These are phyloP conservation scores for Scolanthus callimorphus DNA, from an alignment of 92 coral and sea anemone species.

Conservation along the genomic window DNA sequence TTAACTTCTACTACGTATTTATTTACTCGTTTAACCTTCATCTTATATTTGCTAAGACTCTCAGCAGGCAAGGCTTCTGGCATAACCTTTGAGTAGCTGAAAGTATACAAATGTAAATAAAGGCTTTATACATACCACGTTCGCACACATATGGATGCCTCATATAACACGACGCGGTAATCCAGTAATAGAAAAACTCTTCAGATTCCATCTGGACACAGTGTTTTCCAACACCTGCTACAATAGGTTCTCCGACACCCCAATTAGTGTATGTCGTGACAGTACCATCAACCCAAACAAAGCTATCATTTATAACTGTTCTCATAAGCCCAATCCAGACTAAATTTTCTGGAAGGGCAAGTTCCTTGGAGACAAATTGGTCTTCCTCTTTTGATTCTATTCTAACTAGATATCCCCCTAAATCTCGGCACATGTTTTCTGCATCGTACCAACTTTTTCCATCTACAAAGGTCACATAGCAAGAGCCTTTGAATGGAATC, in stretches of 20 bases:
- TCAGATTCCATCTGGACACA: conserved; percentile 47
- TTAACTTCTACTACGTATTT: too few relatives aligned
- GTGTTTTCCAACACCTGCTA: conserved; percentile 24
- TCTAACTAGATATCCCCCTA: conserved; percentile 56
- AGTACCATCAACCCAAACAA: conserved; percentile 52
- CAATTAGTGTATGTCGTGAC: conserved; percentile 43
- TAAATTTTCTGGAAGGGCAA: conserved; percentile 44
- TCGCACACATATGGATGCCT: conserved; percentile 62
- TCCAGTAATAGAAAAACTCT: conserved; percentile 31
- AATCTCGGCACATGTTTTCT: conserved; percentile 36
- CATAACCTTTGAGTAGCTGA: too few relatives aligned
- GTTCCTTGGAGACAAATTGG: conserved; percentile 43
- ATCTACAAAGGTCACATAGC: conserved; percentile 44
- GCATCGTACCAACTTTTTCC: conserved; percentile 53
- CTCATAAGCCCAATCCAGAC: conserved; percentile 71
- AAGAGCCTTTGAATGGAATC: conserved; percentile 54
- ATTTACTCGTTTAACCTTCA: too few relatives aligned
- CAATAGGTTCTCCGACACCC: conserved; percentile 35
- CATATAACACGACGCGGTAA: conserved; percentile 31
- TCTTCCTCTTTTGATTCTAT: conserved; percentile 31
- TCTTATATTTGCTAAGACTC: too few relatives aligned
- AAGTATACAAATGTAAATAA: too few relatives aligned
- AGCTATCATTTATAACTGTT: conserved; percentile 7
- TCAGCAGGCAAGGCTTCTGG: too few relatives aligned
- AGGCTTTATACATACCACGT: conserved; percentile 38